Evolutionary conservation across 2,888 invertebrate species (phyloP), one percentile per base, ranked within the genome.

Genomic region (Rambutsinella grinnellia): DNA sequence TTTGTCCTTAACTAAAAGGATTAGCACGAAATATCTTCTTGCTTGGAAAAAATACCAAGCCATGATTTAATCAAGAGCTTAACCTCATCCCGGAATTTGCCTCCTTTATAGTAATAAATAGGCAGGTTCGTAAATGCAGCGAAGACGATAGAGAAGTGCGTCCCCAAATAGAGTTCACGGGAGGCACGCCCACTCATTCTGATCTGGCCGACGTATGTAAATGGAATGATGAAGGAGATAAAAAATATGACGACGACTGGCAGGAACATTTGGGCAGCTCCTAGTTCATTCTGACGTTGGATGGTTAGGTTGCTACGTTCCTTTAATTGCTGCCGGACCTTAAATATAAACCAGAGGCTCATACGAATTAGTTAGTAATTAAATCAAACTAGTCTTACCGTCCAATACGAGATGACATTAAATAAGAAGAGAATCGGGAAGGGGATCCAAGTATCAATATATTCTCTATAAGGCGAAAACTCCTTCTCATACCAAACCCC

Each of bases 251-350:
- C 17, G 5, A 70, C 56, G 6, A 62, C 70, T 1, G 70, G 62
- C n/a, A 62, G 2, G 28, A 70, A 70, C 62, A 70, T 54, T 46
- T 70, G 62, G 1, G 62, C 70, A 15, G 36, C 70, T 26, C 70
- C 62, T 23, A 70, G 44, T 21, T 70, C 70, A 44, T 62, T 62
- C 13, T 44, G 13, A 44, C 13, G 8, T 44, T 10, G 13, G 13
- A 44, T 10, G 8, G 13, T 10, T 10, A 44, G 8, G 13, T 10
- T 8, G 44, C 8, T 10, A 44, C 13, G 13, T 13, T 10, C 13
- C 44, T 44, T 10, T 10, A 44, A 44, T 44, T 8, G 8, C 13
- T 44, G 44, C 13, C 13, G 44, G 13, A 44, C 8, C 8, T 17
- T 51, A 3, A 69, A 53, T 61, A 61, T 19, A 3, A 60, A 61